A percentile compares a stretch with the other conserved stretches of the same genome.
These are phyloP conservation scores for Paramuricea clavata DNA, from an alignment of 92 coral and sea anemone genomes.

Conservation along the genomic window DNA sequence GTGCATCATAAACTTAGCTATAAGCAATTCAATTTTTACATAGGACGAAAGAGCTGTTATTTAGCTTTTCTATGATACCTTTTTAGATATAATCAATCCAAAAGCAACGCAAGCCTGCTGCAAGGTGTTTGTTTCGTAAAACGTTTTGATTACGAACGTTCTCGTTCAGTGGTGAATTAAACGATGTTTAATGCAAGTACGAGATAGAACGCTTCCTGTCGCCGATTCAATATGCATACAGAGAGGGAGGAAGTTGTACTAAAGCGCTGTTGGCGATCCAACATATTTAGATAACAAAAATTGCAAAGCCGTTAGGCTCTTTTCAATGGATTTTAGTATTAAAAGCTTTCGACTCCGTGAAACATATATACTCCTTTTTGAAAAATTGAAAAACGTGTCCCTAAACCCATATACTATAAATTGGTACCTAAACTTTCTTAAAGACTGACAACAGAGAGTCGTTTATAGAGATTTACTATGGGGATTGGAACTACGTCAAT, in stretches of 20 bases:
- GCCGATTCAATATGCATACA: slow-evolving; percentile 7
- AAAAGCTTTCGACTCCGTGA: slow-evolving; percentile 40
- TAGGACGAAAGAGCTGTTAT: too few species aligned
- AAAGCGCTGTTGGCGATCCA: slow-evolving; percentile 9
- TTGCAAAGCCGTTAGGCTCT: slow-evolving; percentile 9
- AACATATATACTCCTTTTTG: slow-evolving; percentile 32
- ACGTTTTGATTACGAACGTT: too few species aligned
- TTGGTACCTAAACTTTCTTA: background rate
- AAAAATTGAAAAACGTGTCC: slow-evolving; percentile 23
- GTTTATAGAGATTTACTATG: background rate
- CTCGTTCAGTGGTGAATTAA: too few species aligned
- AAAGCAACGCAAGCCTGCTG: too few species aligned
- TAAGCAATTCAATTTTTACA: too few species aligned
- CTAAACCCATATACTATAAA: slow-evolving; percentile 36
- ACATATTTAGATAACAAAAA: slow-evolving; percentile 22
- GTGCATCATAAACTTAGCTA: too few species aligned
- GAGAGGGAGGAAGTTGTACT: background rate
- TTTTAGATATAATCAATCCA: too few species aligned
- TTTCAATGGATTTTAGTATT: slow-evolving; percentile 17
- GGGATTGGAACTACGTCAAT: too few species aligned
- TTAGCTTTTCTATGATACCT: too few species aligned
- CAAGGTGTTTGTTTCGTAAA: too few species aligned
- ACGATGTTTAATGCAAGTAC: too few species aligned
- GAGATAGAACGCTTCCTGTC: background rate
- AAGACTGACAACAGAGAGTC: background rate